Evolutionary conservation across 1,140 invertebrate species (phyloP), one percentile per base, ranked within the genome.

Genomic region (Calliphora vicina): DNA sequence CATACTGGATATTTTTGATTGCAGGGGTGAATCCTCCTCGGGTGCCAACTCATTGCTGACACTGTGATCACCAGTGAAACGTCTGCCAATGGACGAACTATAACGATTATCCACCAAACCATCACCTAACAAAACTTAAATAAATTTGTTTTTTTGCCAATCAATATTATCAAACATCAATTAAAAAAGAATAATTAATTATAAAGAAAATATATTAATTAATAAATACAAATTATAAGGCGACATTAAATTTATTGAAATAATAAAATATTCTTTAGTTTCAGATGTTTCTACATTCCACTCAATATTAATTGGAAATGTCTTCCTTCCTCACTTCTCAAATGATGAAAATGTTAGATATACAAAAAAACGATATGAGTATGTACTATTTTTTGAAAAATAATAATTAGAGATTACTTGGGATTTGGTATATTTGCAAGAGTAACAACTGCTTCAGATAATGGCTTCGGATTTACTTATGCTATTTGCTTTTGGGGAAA

Each of bases 1-100:
- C 95, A 89, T 96, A 96, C 95, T 95, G 89, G 94, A 94, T 92
- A 94, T 92, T 91, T 95, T 95, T 87, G 93, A 94, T 91, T 94
- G 95, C 82, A 96, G 93, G 88, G 95, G 95, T 87, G 94, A 95
- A 91, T 95, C 94, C 93, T 96, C 95, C 85, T 94, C 94, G 87
- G 93, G 94, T 87, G 92, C 92, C 89, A 90, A 91, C 88, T 92
- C 91, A 86, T 92, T 92, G 89, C 92, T 91, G 87, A 91, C 89
- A 87, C 92, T 92, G 91, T 92, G 89, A 87, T 91, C 93, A 88
- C 94, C 93, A 81, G 78, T 81, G 90, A 94, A 91, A 85, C 93
- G 92, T 86, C 93, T 92, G 88, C 93, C 93, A 85, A 94, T 92
- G 85, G 81, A 80, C 25, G 84, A 42, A 78, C 45, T 83, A 80